A percentile compares a stretch with the other conserved stretches of the same genome.
Evolutionary conservation across 1,140 invertebrate species (phyloP).

Genomic region (Neodiprion fabricii): DNA sequence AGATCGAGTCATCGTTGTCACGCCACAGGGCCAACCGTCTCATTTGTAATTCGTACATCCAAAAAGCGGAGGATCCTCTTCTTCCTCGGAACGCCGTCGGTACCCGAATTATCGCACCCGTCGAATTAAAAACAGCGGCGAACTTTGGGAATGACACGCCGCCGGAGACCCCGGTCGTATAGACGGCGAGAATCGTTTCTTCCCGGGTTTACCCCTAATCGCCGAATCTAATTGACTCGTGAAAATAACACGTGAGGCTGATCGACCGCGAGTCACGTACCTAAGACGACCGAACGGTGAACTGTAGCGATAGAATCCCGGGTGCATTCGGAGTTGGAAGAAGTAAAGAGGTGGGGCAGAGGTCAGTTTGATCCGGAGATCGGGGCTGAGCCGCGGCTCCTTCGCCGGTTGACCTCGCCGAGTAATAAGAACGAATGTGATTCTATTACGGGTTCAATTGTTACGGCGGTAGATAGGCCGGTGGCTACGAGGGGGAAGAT

Average conservation of each 20-base stretch:
- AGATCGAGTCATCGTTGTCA: not conserved
- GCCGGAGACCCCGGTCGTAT: no score
- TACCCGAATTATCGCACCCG: not conserved
- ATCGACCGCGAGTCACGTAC: not conserved
- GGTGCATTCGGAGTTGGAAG: not conserved
- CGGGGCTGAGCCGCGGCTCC: not conserved
- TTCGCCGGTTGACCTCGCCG: constrained; percentile 55
- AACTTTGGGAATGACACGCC: no score
- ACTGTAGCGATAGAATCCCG: not conserved
- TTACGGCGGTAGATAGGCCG: constrained; percentile 55
- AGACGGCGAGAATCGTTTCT: not conserved
- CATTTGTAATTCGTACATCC: constrained; percentile 15
- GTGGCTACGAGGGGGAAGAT: constrained; percentile 33
- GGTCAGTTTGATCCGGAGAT: not conserved
- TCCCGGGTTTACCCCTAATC: not conserved
- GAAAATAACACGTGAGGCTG: not conserved
- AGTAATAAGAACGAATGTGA: constrained; percentile 64
- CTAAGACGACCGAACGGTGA: not conserved
- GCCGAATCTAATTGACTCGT: constrained; percentile 7
- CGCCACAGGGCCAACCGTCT: constrained; percentile 9
- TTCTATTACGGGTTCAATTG: constrained; percentile 64
- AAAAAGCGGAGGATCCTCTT: not conserved
- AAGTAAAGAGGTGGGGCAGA: not conserved
- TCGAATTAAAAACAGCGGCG: no score
- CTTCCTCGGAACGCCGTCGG: not conserved